Percentiles rank a stretch among this genome's conserved stretches.
These are phyloP conservation scores for Brachyhypopomus occidentalis DNA, from an alignment of 2,113 vertebrate genomes.

Conservation along the genomic window DNA sequence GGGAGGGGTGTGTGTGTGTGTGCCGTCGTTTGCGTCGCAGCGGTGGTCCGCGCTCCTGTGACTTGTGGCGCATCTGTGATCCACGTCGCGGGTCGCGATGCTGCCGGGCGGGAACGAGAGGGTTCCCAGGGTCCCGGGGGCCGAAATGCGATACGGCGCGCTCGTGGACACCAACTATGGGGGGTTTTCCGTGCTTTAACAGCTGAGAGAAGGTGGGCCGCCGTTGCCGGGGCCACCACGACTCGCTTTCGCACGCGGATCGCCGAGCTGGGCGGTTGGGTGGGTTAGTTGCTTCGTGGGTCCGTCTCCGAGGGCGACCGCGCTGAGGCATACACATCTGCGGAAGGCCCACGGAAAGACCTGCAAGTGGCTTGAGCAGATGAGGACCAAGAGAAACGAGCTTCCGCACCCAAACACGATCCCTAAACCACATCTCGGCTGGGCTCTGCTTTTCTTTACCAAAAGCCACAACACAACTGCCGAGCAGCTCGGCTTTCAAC, in stretches of 20 bases:
- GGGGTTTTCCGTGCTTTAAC: conserved; percentile 17
- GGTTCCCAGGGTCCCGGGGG: conserved; percentile 19
- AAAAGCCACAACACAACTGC: conserved; percentile 2
- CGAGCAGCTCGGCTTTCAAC: neutral
- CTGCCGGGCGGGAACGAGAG: neutral
- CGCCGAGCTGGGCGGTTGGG: neutral
- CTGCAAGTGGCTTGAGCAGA: no score
- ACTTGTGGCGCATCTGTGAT: neutral
- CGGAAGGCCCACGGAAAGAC: neutral
- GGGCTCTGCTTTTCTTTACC: neutral
- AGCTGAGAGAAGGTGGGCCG: conserved; percentile 1
- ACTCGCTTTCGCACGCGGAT: conserved; percentile 23
- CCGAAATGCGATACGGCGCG: conserved; percentile 29
- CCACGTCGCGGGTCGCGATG: conserved; percentile 23
- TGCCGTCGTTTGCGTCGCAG: neutral
- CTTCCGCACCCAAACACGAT: conserved; percentile 11
- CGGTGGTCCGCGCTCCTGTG: conserved; percentile 2
- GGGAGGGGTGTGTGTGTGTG: neutral
- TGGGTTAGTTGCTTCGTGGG: neutral
- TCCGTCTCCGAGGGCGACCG: conserved; percentile 23
- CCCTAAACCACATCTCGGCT: conserved; percentile 6
- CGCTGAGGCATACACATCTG: neutral
- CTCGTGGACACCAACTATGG: conserved; percentile 6
- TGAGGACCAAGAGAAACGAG: neutral
- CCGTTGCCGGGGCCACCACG: neutral